phyloP scores from a whole-genome alignment of 2,797 vertebrate species.

The Gallinago solitaria region DNA sequence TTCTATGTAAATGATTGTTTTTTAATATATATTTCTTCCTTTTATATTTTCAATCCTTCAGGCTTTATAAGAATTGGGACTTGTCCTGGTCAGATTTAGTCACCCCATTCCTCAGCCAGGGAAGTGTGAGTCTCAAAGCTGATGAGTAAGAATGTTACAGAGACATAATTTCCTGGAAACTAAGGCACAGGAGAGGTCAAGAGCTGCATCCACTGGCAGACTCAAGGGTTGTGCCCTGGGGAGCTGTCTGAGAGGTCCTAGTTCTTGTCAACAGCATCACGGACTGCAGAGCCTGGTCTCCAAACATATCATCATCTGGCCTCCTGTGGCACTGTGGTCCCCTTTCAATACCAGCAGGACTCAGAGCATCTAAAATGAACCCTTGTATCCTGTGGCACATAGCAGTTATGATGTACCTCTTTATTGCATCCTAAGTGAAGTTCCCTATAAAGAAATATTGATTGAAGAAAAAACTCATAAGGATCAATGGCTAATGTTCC shows the following conservation, averaged over 20 bases:
- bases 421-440: conserved; percentile 54
- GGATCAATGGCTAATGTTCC: conserved; percentile 52
- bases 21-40: not conserved
- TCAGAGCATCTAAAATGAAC: conserved; percentile 12
- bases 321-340: not conserved
- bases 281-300: not conserved
- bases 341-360: conserved; percentile 34
- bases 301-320: not conserved
- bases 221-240: not conserved
- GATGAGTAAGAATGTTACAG: not conserved
- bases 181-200: not conserved
- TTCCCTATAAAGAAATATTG: conserved; percentile 59
- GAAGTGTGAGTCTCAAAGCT: not conserved
- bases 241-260: not conserved
- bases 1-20: not conserved
- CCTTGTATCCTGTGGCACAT: conserved; percentile 1
- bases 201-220: not conserved
- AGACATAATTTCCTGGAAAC: conserved; percentile 1
- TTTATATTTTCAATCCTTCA: not conserved
- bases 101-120: not conserved
- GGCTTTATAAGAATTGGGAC: not conserved
- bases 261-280: not conserved
- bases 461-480: conserved; percentile 52
- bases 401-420: conserved; percentile 41
- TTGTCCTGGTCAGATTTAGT: not conserved